Evolutionary conservation across 2,113 vertebrate genomes (phyloP), one percentile per base, ranked within the genome.

Genomic region (Osmerus mordax): DNA sequence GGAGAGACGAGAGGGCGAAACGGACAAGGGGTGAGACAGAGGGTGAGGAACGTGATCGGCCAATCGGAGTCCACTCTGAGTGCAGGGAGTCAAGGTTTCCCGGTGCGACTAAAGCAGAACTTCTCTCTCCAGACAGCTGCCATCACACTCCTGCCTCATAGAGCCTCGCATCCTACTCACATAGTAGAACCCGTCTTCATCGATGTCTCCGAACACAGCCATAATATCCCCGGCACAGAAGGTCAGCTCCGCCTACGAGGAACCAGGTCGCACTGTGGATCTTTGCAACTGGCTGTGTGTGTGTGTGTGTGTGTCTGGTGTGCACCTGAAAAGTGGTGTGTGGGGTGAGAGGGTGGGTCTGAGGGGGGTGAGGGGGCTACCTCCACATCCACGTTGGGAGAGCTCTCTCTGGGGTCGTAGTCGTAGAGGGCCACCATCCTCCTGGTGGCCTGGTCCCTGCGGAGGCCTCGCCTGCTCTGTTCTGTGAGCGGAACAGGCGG

Each of bases 111-210:
- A 41, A 6, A 41, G 36, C 36, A 41, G 36, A 41, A 41, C 36
- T 41, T 41, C 36, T 41, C 36, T 41, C 7, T 41, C 36, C 36
- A 41, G 36, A 41, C 36, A 41, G 36, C 36, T 41, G 36, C 8
- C 36, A 41, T 41, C 36, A 0, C 54, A 18, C 54, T 16, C 54
- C 54, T 55, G 21, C 21, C 21, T 23, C 54, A 1, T 15, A 55
- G 54, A 15, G 54, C 54, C 21, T 12, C n/a, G 18, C 13, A 36
- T 36, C 6, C 41, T 5, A 94, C 97, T 96, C 89, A 99, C 97
- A 25, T 96, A 97, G 88, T 97, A 99, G 88, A 99, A 99, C 14
- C 97, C 97, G 55, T 99, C 97, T 72, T 98, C 96, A 0, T 99
- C 97, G 83, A 99, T 97, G 74, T 92, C 94, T 16, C 96, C 94